Base-by-base conservation (phyloP, 2,888 invertebrate genomes). In the Bombylius discolor region DNA sequence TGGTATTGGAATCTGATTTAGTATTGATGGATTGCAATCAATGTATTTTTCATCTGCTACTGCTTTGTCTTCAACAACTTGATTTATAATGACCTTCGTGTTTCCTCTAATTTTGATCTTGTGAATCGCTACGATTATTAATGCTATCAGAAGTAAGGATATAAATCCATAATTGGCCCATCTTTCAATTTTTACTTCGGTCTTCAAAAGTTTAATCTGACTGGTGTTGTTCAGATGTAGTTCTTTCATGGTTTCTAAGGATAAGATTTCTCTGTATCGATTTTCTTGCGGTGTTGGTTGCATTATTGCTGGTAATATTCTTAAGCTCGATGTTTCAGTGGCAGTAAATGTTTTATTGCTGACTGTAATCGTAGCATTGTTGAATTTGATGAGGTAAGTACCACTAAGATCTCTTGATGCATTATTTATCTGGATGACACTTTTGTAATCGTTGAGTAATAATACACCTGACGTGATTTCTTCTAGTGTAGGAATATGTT, bases 401-500 rank as follows among this genome's bases (percentile, higher is more conserved):
- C 52, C 57, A 14, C 39, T 52, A 11, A 58, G 47, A 34, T 46
- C 13, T 4, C 34, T 13, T 8, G 36, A 33, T 12, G 45, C 31
- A 13, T 49, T 34, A 5, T 33, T 34, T n/a, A 52, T 34, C 33
- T 13, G 8, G 7, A 56, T 42, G 12, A 36, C 36, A 33, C 51
- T 49, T 9, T 53, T 58, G 39, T 53, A 62, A 49, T 58, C 47
- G 32, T 60, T 62, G n/a, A 62, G 51, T 7, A 61, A 47, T 39
- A 61, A 23, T n/a, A 60, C 51, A 8, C 59, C 61, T 8, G 55
- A 46, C 5, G 48, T 11, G 14, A 61, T 56, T 51, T 60, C 59
- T 13, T 62, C 61, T 8, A 58, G 31, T 13, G 39, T 49, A 11
- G 53, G 51, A 34, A 59, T 52, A 34, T 61, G 53, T n/a, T 61